Evolutionary conservation across 2,113 vertebrate genomes (phyloP).

Genomic region (Pseudorectes ferrugineus): DNA sequence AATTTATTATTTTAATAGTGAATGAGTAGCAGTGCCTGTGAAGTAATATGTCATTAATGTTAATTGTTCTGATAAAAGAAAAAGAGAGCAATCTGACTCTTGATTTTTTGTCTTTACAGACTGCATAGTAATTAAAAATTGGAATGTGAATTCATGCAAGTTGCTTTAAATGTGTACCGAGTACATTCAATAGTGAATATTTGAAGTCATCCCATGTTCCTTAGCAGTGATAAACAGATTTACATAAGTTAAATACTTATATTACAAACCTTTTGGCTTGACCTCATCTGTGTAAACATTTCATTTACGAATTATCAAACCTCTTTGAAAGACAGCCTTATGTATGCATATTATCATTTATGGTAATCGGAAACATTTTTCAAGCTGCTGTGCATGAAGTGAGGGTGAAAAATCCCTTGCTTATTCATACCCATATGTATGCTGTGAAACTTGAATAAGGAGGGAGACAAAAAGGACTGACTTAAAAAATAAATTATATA

Average conservation of each 20-base stretch:
- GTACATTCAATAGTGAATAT: conserved; percentile 7
- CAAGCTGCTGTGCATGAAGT: conserved; percentile 38
- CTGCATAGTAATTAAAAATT: conserved; percentile 48
- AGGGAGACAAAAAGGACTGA: background rate
- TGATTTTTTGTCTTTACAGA: conserved; percentile 27
- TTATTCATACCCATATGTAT: conserved; percentile 27
- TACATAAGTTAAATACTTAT: conserved; percentile 18
- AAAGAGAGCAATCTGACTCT: conserved; percentile 31
- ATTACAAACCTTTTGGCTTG: conserved; percentile 27
- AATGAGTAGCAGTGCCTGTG: background rate
- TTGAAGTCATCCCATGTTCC: background rate
- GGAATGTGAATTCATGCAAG: conserved; percentile 12
- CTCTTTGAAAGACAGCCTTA: conserved; percentile 22
- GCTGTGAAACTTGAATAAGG: background rate
- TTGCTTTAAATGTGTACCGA: background rate
- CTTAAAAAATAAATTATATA: background rate
- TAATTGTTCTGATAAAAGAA: conserved; percentile 54
- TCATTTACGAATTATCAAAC: conserved; percentile 2
- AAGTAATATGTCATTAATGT: background rate
- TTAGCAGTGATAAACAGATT: conserved; percentile 25
- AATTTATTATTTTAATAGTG: background rate
- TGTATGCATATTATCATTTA: background rate
- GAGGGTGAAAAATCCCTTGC: background rate
- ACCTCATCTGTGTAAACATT: background rate
- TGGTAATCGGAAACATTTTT: conserved; percentile 9